Evolutionary conservation across 1,140 invertebrate species (phyloP).

Genomic region (Drosophila yakuba): DNA sequence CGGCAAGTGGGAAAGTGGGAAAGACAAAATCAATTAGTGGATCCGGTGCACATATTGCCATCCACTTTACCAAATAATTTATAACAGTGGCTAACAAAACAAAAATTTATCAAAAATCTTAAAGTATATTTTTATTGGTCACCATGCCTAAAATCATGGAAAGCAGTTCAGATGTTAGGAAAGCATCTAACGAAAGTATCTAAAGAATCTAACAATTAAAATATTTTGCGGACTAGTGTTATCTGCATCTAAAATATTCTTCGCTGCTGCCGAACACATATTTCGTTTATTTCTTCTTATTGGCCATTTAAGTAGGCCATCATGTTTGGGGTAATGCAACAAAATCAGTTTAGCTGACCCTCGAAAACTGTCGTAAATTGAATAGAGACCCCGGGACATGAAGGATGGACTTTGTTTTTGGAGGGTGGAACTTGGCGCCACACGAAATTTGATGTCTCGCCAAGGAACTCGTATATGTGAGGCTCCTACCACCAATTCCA

Average conservation of each 20-base stretch:
- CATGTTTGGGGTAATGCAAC: slow-evolving; percentile 4
- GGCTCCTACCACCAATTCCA: background rate
- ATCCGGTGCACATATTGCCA: slow-evolving; percentile 19
- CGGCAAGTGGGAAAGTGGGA: background rate
- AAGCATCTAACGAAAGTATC: too few relatives aligned
- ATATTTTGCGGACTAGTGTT: slow-evolving; percentile 1
- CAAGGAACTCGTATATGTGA: slow-evolving; percentile 27
- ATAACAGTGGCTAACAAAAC: background rate
- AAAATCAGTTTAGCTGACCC: slow-evolving; percentile 13
- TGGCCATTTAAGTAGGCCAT: slow-evolving; percentile 19
- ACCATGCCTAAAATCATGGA: too few relatives aligned
- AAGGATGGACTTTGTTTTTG: background rate
- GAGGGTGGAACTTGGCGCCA: slow-evolving; percentile 6
- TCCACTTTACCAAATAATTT: slow-evolving; percentile 21
- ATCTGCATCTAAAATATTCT: slow-evolving; percentile 2
- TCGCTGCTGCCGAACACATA: background rate
- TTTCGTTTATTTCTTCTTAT: slow-evolving; percentile 9
- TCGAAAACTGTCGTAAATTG: slow-evolving; percentile 22
- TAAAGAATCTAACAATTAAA: background rate
- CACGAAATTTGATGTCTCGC: slow-evolving; percentile 25
- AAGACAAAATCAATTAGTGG: slow-evolving; percentile 50
- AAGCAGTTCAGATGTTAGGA: too few relatives aligned
- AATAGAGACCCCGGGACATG: background rate
- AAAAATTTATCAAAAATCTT: background rate
- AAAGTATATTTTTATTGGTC: too few relatives aligned